Percentiles rank a stretch among this genome's conserved stretches.
Evolutionary conservation across 2,797 vertebrate genomes (phyloP).

Genomic region (Nyctalus aviator): DNA sequence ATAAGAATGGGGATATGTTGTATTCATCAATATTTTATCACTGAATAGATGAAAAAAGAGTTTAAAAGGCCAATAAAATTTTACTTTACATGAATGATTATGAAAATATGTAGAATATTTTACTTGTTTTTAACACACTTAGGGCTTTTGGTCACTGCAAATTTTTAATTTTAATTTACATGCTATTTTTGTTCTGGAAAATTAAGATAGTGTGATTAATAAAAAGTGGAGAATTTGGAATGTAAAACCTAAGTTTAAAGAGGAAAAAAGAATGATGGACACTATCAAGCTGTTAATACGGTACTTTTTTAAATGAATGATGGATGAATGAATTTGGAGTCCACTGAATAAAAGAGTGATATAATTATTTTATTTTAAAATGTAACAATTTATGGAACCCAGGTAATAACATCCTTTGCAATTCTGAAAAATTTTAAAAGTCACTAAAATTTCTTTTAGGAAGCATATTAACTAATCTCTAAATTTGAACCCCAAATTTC

Average conservation of each 20-base stretch:
- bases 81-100: constrained; percentile 20
- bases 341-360: neutral
- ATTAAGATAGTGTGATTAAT: neutral
- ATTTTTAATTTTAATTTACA: neutral
- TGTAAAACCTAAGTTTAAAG: constrained; percentile 5
- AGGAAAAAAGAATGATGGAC: neutral
- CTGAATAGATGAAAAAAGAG: neutral
- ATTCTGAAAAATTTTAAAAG: neutral
- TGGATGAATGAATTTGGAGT: constrained; percentile 33
- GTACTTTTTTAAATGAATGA: neutral
- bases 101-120: constrained; percentile 33
- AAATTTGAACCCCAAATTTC: neutral
- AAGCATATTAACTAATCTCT: neutral
- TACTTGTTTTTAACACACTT: constrained; percentile 1
- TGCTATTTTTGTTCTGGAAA: constrained; percentile 31
- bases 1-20: neutral
- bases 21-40: neutral
- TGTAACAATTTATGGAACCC: neutral
- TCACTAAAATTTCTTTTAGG: neutral
- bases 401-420: neutral
- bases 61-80: constrained; percentile 29
- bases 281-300: neutral
- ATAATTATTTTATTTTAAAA: constrained; percentile 34
- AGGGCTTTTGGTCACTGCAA: neutral
- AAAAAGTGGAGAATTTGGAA: constrained; percentile 14